phyloP scores from a whole-genome alignment of 2,113 vertebrate genomes.

The Myxocyprinus asiaticus region DNA sequence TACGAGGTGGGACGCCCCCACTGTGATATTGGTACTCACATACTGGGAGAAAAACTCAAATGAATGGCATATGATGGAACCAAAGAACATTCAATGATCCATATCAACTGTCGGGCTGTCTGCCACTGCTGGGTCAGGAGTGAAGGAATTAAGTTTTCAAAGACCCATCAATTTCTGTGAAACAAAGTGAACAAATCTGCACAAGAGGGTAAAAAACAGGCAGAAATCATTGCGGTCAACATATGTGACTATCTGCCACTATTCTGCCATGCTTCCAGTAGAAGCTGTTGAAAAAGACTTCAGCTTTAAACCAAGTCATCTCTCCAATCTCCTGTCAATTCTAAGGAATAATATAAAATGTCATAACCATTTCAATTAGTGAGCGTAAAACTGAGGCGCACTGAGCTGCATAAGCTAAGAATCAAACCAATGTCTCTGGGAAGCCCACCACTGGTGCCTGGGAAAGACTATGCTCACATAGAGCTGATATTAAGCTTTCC shows the following conservation, averaged over 20 bases:
- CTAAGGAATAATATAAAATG: slow-evolving; percentile 24
- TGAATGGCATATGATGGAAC: slow-evolving; percentile 18
- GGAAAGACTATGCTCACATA: slow-evolving; percentile 38
- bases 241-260: background rate
- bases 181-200: slow-evolving; percentile 22
- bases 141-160: slow-evolving; percentile 4
- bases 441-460: slow-evolving; percentile 22
- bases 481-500: slow-evolving; percentile 38
- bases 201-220: slow-evolving; percentile 30
- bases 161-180: background rate
- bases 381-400: slow-evolving; percentile 9
- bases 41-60: slow-evolving; percentile 31
- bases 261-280: background rate
- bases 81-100: slow-evolving; percentile 17
- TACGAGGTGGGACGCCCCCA: slow-evolving; percentile 42
- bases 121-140: slow-evolving; percentile 18
- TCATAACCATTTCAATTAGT: slow-evolving; percentile 23
- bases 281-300: background rate
- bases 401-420: slow-evolving; percentile 1
- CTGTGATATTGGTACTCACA: slow-evolving; percentile 41
- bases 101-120: slow-evolving; percentile 19
- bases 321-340: slow-evolving; percentile 28
- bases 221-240: background rate
- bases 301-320: slow-evolving; percentile 9
- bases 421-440: slow-evolving; percentile 26